These are phyloP conservation scores for Chironomus striatipennis DNA, from an alignment of 1,140 invertebrate genomes.

Conservation along the genomic window DNA sequence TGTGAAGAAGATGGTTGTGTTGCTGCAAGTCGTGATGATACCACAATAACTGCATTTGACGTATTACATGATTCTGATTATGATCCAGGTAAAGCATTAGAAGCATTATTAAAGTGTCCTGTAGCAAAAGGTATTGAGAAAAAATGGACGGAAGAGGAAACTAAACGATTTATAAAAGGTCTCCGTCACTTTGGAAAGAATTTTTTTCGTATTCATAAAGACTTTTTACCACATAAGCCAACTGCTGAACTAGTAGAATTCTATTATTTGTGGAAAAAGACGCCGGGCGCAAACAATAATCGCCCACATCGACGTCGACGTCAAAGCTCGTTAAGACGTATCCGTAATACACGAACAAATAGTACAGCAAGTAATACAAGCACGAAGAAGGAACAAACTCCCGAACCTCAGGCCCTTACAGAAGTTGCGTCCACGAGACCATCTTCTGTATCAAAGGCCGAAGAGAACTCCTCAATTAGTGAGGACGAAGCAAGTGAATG, in stretches of 20 bases:
- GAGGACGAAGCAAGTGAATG: conserved; percentile 89
- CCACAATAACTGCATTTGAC: conserved; percentile 94
- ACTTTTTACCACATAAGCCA: conserved; percentile 91
- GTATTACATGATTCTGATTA: conserved; percentile 90
- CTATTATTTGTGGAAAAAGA: conserved; percentile 99
- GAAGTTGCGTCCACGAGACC: conserved; percentile 25
- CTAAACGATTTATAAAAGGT: conserved; percentile 96
- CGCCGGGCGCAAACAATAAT: conserved; percentile 93
- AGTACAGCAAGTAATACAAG: conserved; percentile 45
- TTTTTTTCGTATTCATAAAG: conserved; percentile 95
- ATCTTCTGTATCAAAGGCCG: conserved; percentile 47
- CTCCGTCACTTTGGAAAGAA: conserved; percentile 97
- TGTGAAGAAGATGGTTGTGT: conserved; percentile 97
- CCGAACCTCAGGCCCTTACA: conserved; percentile 33
- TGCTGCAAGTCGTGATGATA: conserved; percentile 92
- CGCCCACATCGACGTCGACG: conserved; percentile 81
- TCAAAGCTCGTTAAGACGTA: conserved; percentile 79
- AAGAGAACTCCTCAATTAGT: conserved; percentile 82
- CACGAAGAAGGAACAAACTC: conserved; percentile 39
- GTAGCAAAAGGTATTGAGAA: conserved; percentile 94
- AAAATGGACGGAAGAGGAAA: conserved; percentile 96
- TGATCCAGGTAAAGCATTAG: conserved; percentile 88
- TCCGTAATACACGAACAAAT: conserved; percentile 67
- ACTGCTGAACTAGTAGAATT: conserved; percentile 95
- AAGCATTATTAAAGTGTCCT: conserved; percentile 93